Percentiles rank a stretch among this genome's conserved stretches.
Conservation (phyloP, 2,888 invertebrate species). For the Dioctria rufipes region DNA sequence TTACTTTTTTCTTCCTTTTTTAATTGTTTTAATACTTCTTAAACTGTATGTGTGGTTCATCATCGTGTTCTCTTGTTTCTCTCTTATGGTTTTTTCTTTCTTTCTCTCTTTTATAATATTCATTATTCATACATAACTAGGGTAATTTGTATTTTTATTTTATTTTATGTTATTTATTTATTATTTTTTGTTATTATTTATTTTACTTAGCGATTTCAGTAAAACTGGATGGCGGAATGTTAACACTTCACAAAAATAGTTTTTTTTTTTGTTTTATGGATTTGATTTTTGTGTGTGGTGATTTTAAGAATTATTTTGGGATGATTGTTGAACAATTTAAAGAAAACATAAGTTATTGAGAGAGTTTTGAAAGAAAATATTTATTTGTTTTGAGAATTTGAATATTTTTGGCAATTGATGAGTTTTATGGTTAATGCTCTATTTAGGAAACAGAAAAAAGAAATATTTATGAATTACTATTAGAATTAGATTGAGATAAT, state of each 20-base stretch:
- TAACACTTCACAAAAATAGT: slow-evolving; percentile 63
- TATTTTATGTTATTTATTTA: slow-evolving; percentile 27
- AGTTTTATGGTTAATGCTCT: neutral
- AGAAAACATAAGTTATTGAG: neutral
- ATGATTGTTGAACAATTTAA: slow-evolving; percentile 1
- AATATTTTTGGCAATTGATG: neutral
- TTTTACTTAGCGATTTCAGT: slow-evolving; percentile 54
- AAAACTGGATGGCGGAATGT: slow-evolving; percentile 63
- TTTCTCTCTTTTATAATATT: slow-evolving; percentile 58
- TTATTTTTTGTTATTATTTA: slow-evolving; percentile 29
- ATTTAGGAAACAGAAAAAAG: too few relatives aligned
- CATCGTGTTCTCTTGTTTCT: slow-evolving; percentile 41
- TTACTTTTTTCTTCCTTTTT: slow-evolving; percentile 43
- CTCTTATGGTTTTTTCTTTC: slow-evolving; percentile 56
- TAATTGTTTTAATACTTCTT: slow-evolving; percentile 46
- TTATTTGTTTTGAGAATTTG: neutral
- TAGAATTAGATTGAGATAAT: too few relatives aligned
- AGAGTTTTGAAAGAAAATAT: neutral
- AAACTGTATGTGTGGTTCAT: neutral
- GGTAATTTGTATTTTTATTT: slow-evolving; percentile 56
- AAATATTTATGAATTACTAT: too few relatives aligned
- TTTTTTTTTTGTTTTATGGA: slow-evolving; percentile 54
- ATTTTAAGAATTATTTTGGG: slow-evolving; percentile 9
- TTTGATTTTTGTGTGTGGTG: slow-evolving; percentile 1
- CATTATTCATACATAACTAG: slow-evolving; percentile 58